These are phyloP conservation scores for Halocynthia roretzi DNA, from an alignment of 23 tunicate species.

Conservation along the genomic window DNA sequence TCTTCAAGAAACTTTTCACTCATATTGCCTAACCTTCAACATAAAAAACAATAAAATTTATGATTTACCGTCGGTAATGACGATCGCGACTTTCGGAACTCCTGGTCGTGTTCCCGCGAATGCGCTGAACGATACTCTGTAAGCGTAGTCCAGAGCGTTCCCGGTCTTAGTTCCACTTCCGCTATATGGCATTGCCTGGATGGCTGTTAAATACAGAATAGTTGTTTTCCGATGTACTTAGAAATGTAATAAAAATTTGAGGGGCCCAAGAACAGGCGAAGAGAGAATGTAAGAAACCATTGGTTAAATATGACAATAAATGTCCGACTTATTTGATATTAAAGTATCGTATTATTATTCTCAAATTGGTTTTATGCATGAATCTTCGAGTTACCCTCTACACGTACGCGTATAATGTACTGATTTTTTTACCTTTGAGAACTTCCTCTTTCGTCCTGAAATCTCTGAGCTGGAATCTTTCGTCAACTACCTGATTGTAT, in stretches of 20 bases:
- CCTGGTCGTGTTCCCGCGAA: constrained; percentile 56
- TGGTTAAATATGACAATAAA: neutral
- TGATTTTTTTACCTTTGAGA: neutral
- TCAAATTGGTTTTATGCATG: neutral
- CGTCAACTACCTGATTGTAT: constrained; percentile 5
- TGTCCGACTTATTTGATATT: neutral
- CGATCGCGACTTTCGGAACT: constrained; percentile 73
- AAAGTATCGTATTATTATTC: neutral
- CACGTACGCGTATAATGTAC: no score
- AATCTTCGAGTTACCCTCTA: no score
- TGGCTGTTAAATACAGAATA: constrained; percentile 29
- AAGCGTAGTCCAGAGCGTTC: constrained; percentile 50
- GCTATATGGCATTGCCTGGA: constrained; percentile 38
- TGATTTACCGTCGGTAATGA: constrained; percentile 82
- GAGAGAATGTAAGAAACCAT: neutral
- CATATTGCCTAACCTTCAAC: no score
- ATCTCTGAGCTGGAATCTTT: constrained; percentile 11
- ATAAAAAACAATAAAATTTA: neutral
- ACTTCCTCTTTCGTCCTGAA: constrained; percentile 5
- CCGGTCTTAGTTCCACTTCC: constrained; percentile 84
- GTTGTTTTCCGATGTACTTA: no score
- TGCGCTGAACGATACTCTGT: constrained; percentile 28
- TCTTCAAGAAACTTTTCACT: no score
- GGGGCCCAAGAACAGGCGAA: no score
- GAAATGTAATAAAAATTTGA: no score